Base-by-base conservation (phyloP, 2,888 invertebrate genomes). In the Philereme transversata region DNA sequence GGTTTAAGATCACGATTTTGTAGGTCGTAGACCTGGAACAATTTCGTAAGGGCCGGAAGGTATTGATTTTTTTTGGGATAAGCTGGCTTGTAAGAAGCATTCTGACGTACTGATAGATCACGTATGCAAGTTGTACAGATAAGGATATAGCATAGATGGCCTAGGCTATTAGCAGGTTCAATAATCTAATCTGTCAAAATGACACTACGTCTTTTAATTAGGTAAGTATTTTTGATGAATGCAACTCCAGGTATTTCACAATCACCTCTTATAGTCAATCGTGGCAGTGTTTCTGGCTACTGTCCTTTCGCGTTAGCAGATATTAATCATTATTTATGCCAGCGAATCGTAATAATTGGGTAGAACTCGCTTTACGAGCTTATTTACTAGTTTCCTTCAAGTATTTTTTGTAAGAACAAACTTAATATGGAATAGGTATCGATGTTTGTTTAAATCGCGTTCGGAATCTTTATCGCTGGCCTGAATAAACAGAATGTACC, bases 311-410 rank as follows among this genome's bases (percentile, higher is more conserved):
- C 65, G 66, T 71, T 74, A 77, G 74, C 71, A 74, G 73, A 77
- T 79, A 87, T 88, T 84, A 82, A 84, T 88, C 84, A 83, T 76
- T 80, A 86, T 85, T 84, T 82, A 84, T 82, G 82, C 82, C 83
- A 83, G 77, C 73, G 71, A 81, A 83, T 81, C 76, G 78, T 82
- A 81, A 84, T 89, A 87, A 89, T 89, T 87, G 84, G 79, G 76
- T 70, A 78, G 79, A 80, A 78, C 78, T 74, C 80, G 78, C 76
- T 87, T 88, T 86, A 86, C 78, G 83, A 79, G 74, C 71, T 78
- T 81, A 87, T 57, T 89, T 86, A 87, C 79, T 83, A 83, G 78
- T 79, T 83, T 77, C 77, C 79, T 70, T 72, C 69, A 72, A 81
- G 75, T 79, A 79, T 84, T 83, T 83, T 86, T 84, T 78, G 76